Conservation (phyloP, 1,140 invertebrate genomes). For the Globodera rostochiensis region DNA sequence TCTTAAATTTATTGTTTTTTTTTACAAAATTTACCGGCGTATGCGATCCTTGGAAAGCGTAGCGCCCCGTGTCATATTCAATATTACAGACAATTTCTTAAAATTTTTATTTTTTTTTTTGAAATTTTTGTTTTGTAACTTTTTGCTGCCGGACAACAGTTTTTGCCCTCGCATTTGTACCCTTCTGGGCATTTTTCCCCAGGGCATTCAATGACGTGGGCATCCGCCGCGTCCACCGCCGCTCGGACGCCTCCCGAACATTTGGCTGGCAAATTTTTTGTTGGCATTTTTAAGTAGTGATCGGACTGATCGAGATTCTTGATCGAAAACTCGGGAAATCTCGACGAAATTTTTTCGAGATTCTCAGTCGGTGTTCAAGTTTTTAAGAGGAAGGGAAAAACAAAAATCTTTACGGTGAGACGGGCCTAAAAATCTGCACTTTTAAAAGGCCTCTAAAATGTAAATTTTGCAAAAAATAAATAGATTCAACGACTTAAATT, state of each 20-base stretch:
- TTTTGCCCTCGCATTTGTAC: conserved; percentile 54
- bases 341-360: too few species aligned
- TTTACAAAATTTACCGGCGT: conserved; percentile 55
- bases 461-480: not conserved
- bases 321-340: too few species aligned
- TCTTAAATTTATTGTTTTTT: too few species aligned
- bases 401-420: not conserved
- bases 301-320: not conserved
- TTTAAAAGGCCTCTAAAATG: too few species aligned
- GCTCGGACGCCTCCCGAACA: conserved; percentile 58
- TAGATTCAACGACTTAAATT: not conserved
- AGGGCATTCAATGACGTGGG: conserved; percentile 39
- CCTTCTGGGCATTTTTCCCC: conserved; percentile 52
- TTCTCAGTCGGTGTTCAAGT: too few species aligned
- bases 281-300: too few species aligned
- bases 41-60: conserved; percentile 50
- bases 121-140: conserved; percentile 37
- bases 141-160: conserved; percentile 60
- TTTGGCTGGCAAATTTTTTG: conserved; percentile 48
- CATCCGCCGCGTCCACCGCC: conserved; percentile 48
- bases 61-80: conserved; percentile 61
- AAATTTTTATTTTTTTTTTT: conserved; percentile 23
- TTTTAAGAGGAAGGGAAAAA: not conserved
- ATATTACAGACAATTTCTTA: conserved; percentile 56
- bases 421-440: too few species aligned